A percentile compares a stretch with the other conserved stretches of the same genome.
phyloP scores from a whole-genome alignment of 2,797 vertebrate genomes.

The Manis javanica region DNA sequence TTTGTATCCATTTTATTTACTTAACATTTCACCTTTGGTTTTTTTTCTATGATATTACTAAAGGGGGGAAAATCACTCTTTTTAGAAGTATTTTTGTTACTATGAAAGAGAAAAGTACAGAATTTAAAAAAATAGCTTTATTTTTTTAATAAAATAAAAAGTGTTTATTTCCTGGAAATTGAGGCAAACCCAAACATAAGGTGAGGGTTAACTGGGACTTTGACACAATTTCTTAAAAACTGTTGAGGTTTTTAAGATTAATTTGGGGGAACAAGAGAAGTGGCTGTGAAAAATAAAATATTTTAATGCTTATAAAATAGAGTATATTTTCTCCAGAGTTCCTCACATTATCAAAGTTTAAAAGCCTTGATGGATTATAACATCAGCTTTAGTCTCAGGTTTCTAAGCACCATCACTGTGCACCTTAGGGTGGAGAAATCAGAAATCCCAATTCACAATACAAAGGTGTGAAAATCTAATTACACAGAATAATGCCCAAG shows the following conservation, averaged over 20 bases:
- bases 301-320: constrained; percentile 42
- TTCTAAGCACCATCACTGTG: constrained; percentile 34
- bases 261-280: constrained; percentile 32
- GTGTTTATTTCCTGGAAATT: background rate
- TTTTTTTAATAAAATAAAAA: background rate
- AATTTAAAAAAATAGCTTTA: background rate
- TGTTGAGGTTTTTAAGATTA: constrained; percentile 6
- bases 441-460: constrained; percentile 67
- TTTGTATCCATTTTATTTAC: background rate
- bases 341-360: constrained; percentile 43
- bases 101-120: background rate
- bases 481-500: constrained; percentile 71
- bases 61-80: background rate
- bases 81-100: constrained; percentile 32
- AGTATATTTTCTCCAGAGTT: background rate
- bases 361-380: constrained; percentile 39
- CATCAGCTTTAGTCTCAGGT: background rate
- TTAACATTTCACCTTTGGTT: background rate
- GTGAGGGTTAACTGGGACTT: background rate
- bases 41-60: background rate
- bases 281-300: constrained; percentile 16
- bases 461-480: constrained; percentile 76
- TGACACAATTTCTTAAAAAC: background rate
- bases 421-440: constrained; percentile 37
- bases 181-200: background rate